Base-by-base conservation (phyloP, 1,140 invertebrate genomes). In the Matsumurasca onukii region DNA sequence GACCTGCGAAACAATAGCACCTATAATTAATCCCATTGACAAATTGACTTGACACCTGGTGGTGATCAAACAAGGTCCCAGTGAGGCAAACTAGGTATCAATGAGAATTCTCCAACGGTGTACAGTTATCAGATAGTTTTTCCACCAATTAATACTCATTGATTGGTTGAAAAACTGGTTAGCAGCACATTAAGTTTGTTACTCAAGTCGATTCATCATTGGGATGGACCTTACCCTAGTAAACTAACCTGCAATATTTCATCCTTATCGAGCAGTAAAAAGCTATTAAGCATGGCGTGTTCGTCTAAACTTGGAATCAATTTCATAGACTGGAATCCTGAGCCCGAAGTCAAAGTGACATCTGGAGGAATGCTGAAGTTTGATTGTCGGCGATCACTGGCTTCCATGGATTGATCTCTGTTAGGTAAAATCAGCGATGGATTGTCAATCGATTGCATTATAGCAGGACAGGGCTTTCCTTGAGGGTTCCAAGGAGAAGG, bases 231-330 rank as follows among this genome's bases (percentile, higher is more conserved):
- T 9, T 9, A 39, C 17, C 2, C 27, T 64, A 45, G 24, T 49
- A 57, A 45, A 59, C 66, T 49, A 71, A 78, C 77, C 72, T 78
- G 76, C 24, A 77, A 67, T 67, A 81, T 77, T 73, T 86, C 85
- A 51, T 82, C 81, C 20, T 75, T 82, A 72, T 87, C 84, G 30
- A 88, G 77, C 1, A 88, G 75, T 17, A 86, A 73, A 74, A 86
- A 86, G 72, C 83, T 70, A 49, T 57, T 64, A 68, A 55, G 55
- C 0, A 45, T 55, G 55, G 70, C 70, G 29, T 74, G 67, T 59
- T 72, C 69, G 22, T 74, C 72, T 31, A 64, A 67, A 22, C 48
- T 68, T 2, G 73, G 68, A 25, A 39, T 70, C 3, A 77, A 64
- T 68, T 75, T 73, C 20, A 77, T 65, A 22, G 77, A 75, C 17